These are phyloP conservation scores for Micrastur ruficollis DNA, from an alignment of 2,797 vertebrate species.

Conservation along the genomic window DNA sequence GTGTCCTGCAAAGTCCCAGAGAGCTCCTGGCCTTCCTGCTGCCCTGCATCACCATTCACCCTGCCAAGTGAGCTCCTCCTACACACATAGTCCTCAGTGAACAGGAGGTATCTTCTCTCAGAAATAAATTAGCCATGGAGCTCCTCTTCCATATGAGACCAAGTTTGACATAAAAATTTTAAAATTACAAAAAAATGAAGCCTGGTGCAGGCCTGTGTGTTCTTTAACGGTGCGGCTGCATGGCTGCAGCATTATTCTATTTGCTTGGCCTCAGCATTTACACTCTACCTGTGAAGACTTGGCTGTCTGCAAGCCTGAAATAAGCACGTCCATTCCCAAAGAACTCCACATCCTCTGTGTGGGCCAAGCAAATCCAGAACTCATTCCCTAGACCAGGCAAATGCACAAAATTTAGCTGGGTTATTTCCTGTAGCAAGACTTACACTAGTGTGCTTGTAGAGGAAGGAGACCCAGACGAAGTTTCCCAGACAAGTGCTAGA, in stretches of 20 bases:
- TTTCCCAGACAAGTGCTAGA: not conserved
- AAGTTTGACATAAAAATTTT: not conserved
- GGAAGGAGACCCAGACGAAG: not conserved
- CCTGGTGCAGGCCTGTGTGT: not conserved
- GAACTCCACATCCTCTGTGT: not conserved
- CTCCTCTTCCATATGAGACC: not conserved
- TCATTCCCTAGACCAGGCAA: not conserved
- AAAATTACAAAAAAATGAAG: not conserved
- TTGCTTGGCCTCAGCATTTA: not conserved
- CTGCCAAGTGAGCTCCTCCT: not conserved
- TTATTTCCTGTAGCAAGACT: not conserved
- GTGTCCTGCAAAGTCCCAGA: not conserved
- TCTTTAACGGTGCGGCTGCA: not conserved
- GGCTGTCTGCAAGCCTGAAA: not conserved
- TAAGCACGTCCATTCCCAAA: fast-evolving
- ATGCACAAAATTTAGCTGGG: not conserved
- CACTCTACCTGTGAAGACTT: not conserved
- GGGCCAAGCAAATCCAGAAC: not conserved
- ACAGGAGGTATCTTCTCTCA: not conserved
- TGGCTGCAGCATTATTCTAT: not conserved
- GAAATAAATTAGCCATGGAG: not conserved
- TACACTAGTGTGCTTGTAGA: not conserved
- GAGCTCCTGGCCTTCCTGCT: not conserved
- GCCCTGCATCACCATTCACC: not conserved
- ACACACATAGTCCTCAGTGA: not conserved